Percentiles rank a stretch among this genome's conserved stretches.
Evolutionary conservation across 2,113 vertebrate genomes (phyloP).

Genomic region (Baryphthengus martii): DNA sequence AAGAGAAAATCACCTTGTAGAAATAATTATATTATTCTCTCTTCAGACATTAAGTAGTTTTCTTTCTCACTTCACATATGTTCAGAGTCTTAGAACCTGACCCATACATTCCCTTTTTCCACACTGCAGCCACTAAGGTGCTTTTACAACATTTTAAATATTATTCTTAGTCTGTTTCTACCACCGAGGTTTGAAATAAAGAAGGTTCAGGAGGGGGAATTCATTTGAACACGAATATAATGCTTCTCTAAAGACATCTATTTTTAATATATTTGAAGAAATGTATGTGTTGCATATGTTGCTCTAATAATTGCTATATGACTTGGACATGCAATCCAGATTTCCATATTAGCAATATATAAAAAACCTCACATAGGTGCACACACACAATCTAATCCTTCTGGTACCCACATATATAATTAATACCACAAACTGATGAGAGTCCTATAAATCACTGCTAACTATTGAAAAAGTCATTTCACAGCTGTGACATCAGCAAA

Average conservation of each 20-base stretch:
- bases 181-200: conserved; percentile 27
- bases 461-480: conserved; percentile 24
- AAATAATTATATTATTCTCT: conserved; percentile 66
- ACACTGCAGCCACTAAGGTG: conserved; percentile 17
- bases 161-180: conserved; percentile 45
- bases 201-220: conserved; percentile 17
- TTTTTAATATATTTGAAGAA: background rate
- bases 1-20: conserved; percentile 58
- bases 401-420: background rate
- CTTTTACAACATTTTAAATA: conserved; percentile 17
- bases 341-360: background rate
- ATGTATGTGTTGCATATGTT: background rate
- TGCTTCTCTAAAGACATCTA: conserved; percentile 9
- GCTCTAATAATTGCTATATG: background rate
- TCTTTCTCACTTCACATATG: conserved; percentile 57
- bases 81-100: conserved; percentile 37
- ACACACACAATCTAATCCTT: background rate
- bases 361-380: background rate
- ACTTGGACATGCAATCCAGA: background rate
- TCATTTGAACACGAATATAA: conserved; percentile 19
- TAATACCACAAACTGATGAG: conserved; percentile 5
- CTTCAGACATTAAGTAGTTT: conserved; percentile 48
- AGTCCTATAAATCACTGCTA: conserved; percentile 12
- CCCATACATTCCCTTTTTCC: conserved; percentile 17
- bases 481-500: conserved; percentile 55